A percentile compares a stretch with the other conserved stretches of the same genome.
phyloP scores from a whole-genome alignment of 2,888 invertebrate genomes.

The Elaeidobius kamerunicus region DNA sequence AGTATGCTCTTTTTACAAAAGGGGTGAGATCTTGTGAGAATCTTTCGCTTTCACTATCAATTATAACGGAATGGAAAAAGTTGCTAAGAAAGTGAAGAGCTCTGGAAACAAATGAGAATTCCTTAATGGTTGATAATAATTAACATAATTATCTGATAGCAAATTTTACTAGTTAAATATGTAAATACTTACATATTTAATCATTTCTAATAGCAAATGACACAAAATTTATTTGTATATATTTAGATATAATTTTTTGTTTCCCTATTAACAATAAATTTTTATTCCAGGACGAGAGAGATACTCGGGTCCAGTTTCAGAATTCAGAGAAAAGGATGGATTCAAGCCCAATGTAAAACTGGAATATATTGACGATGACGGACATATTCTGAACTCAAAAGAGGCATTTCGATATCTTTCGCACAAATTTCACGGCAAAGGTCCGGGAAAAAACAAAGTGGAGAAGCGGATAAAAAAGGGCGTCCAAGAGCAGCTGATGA shows the following conservation, averaged over 20 bases:
- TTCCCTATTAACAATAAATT: no score
- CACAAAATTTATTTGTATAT: no score
- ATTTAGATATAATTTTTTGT: no score
- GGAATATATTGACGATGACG: constrained; percentile 97
- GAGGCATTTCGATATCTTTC: constrained; percentile 89
- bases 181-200: no score
- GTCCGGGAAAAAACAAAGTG: constrained; percentile 97
- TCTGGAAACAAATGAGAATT: constrained; percentile 53
- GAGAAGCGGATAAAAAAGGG: constrained; percentile 95
- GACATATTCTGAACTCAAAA: constrained; percentile 86
- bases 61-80: constrained; percentile 57
- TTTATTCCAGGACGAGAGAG: constrained; percentile 62
- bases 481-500: constrained; percentile 92
- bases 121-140: no score
- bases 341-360: constrained; percentile 94
- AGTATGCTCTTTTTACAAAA: constrained; percentile 65
- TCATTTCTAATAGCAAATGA: no score
- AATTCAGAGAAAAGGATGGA: constrained; percentile 87
- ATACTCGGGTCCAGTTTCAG: constrained; percentile 80
- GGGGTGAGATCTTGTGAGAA: constrained; percentile 58
- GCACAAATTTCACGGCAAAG: constrained; percentile 99
- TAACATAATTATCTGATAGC: no score
- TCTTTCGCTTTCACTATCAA: constrained; percentile 49
- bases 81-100: constrained; percentile 61
- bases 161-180: no score